Percentiles rank a stretch among this genome's conserved stretches.
These are phyloP conservation scores for Hyles lineata DNA, from an alignment of 2,888 invertebrate species.

Conservation along the genomic window DNA sequence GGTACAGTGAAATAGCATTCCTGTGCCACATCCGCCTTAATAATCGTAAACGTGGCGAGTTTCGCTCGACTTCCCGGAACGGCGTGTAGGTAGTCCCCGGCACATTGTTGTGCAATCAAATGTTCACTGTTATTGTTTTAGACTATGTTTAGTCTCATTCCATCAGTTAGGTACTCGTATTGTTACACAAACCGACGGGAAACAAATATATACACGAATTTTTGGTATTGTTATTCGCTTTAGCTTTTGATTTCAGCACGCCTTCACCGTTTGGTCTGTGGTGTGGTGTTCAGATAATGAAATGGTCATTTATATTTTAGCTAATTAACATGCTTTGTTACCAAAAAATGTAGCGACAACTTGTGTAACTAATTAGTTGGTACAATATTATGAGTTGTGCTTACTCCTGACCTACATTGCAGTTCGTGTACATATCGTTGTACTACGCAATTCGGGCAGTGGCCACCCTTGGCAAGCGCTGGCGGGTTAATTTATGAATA, in stretches of 20 bases:
- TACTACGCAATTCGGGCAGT: constrained; percentile 31
- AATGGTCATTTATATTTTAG: not conserved
- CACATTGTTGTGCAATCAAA: constrained; percentile 61
- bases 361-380: too few species aligned
- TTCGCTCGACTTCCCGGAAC: constrained; percentile 76
- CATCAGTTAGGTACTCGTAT: not conserved
- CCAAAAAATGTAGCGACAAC: too few species aligned
- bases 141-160: constrained; percentile 44
- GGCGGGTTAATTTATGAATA: constrained; percentile 72
- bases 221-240: not conserved
- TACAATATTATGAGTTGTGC: not conserved
- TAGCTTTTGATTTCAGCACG: not conserved
- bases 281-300: not conserved
- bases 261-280: too few species aligned
- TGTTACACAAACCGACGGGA: constrained; percentile 3
- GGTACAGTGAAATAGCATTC: constrained; percentile 47
- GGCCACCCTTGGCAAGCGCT: constrained; percentile 38
- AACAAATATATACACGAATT: not conserved
- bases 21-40: constrained; percentile 70
- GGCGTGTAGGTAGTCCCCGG: constrained; percentile 64
- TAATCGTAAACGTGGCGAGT: constrained; percentile 72
- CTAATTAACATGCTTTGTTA: not conserved
- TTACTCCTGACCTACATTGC: constrained; percentile 10
- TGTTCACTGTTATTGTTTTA: constrained; percentile 47
- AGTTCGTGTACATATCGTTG: not conserved